These are phyloP conservation scores for Ernsta delagoae DNA, from an alignment of 2,888 invertebrate species.

Conservation along the genomic window DNA sequence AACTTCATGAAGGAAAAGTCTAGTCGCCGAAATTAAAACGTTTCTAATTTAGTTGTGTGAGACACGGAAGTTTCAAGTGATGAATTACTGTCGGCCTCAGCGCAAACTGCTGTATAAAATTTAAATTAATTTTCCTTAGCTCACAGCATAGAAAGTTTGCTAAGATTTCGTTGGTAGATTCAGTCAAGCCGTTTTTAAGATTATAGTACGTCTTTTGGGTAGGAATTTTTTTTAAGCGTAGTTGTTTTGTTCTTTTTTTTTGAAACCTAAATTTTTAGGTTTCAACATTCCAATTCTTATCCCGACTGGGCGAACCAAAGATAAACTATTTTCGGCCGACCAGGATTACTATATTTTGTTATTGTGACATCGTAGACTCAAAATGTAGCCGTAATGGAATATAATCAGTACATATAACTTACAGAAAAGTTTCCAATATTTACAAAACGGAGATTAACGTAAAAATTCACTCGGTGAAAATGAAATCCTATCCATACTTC, in stretches of 20 bases:
- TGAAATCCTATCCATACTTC: neutral
- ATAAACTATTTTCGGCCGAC: no score
- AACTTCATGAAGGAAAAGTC: no score
- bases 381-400: no score
- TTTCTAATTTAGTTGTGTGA: constrained; percentile 25
- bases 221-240: no score
- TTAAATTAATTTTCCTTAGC: constrained; percentile 34
- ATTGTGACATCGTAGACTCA: no score
- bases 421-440: neutral
- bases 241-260: no score
- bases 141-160: constrained; percentile 24
- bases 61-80: constrained; percentile 32
- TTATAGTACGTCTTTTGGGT: no score
- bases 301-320: no score
- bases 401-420: neutral
- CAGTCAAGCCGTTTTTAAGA: no score
- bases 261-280: no score
- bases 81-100: constrained; percentile 32
- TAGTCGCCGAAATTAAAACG: constrained; percentile 2
- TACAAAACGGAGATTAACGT: neutral
- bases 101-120: constrained; percentile 27
- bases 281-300: no score
- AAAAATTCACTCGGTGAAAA: neutral
- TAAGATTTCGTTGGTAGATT: constrained; percentile 2
- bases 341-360: no score